A percentile compares a stretch with the other conserved stretches of the same genome.
These are phyloP conservation scores for Gavialis gangeticus DNA, from an alignment of 2,113 vertebrate species.

Conservation along the genomic window DNA sequence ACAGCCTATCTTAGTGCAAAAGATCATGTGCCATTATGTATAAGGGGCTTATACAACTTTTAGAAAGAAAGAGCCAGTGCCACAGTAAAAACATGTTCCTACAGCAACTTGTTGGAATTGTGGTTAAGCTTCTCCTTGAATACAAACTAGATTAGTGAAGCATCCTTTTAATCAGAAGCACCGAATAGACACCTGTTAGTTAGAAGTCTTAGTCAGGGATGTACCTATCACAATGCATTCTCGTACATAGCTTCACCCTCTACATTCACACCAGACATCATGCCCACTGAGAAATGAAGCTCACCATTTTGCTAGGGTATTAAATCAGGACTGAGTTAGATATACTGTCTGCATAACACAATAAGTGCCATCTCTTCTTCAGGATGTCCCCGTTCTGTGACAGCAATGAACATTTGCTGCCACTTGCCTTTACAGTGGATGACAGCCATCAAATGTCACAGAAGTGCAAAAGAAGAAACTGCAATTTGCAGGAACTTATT, in stretches of 20 bases:
- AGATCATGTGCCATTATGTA: neutral
- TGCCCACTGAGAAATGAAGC: neutral
- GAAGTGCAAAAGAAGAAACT: neutral
- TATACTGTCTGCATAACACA: neutral
- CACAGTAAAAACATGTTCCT: neutral
- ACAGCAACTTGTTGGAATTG: neutral
- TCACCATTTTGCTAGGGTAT: neutral
- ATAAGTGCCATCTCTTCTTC: neutral
- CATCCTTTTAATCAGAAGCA: neutral
- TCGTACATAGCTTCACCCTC: neutral
- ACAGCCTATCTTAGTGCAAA: fast-evolving
- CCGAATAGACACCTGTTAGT: neutral
- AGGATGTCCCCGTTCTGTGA: neutral
- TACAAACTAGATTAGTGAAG: neutral
- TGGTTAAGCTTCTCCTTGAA: neutral
- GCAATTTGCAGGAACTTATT: neutral
- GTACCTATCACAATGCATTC: neutral
- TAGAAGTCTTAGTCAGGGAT: neutral
- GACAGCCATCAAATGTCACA: neutral
- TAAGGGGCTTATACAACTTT: neutral
- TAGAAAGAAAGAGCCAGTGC: neutral
- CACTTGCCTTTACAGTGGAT: neutral
- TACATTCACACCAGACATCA: neutral
- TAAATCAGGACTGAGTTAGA: neutral
- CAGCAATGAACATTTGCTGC: neutral